Evolutionary conservation across 1,140 invertebrate species (phyloP), one percentile per base, ranked within the genome.

Genomic region (Himalopsyche phryganea): DNA sequence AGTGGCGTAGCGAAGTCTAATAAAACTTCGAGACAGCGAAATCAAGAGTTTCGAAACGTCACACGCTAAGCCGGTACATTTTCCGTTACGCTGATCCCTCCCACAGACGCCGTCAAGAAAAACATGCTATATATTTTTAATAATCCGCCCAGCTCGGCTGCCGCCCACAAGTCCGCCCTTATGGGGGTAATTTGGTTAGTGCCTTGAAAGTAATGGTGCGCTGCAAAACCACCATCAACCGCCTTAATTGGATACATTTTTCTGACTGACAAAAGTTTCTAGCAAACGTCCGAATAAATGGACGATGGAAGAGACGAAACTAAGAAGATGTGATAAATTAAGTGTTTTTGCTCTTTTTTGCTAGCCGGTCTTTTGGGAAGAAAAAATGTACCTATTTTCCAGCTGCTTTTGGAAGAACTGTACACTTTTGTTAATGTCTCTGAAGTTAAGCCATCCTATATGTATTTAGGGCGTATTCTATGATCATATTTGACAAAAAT

Each of bases 171-270:
- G 5, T 9, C 45, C 28, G 17, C 47, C 46, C 57, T 42, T 47
- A 44, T 41, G 61, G 40, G 56, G 61, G 57, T 63, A 63, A 63
- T 63, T 63, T 60, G 61, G 61, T 63, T 63, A 63, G 61, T 63
- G 61, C 52, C 61, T 56, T 32, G 52, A 55, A 60, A 59, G 61
- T 63, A 63, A 63, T 63, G 61, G 61, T 50, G 47, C 51, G 57
- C 48, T 48, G 32, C 41, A 49, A 44, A 59, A 54, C 58, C 62
- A 60, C 58, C 62, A 64, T 64, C 62, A 64, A 58, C 58, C 50
- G 57, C 51, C 58, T 58, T 64, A 64, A 64, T 64, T 64, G 62
- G 62, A 46, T 47, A 58, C 62, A 64, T 64, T 58, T 64, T 64
- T 64, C 62, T 64, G 58, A 49, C 62, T 60, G 58, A 64, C 62